Evolutionary conservation across 1,140 invertebrate species (phyloP).

Genomic region (Medauroidea extradentata): DNA sequence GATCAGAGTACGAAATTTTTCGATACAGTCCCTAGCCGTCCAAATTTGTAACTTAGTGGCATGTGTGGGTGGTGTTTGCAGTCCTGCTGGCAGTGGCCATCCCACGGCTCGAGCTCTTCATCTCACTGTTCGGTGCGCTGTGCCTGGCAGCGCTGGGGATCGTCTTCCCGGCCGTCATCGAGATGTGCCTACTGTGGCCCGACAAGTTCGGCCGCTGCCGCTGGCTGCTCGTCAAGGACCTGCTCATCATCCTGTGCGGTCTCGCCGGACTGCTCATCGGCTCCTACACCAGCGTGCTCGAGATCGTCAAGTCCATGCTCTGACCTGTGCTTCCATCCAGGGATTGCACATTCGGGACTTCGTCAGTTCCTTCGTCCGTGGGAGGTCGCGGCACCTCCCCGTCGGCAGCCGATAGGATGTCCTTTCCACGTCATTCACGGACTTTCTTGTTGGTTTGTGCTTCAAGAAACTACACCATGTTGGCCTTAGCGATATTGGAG

Average conservation of each 20-base stretch:
- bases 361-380: no score
- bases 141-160: conserved; percentile 74
- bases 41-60: no score
- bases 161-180: conserved; percentile 78
- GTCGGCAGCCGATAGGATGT: no score
- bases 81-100: conserved; percentile 68
- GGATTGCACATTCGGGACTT: no score
- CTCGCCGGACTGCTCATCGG: conserved; percentile 62
- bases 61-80: conserved; percentile 45
- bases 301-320: conserved; percentile 50
- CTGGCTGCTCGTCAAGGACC: conserved; percentile 57
- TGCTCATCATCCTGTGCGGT: conserved; percentile 62
- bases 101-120: conserved; percentile 75
- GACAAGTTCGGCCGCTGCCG: conserved; percentile 44
- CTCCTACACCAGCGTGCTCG: conserved; percentile 60
- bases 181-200: conserved; percentile 59
- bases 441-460: no score
- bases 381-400: no score
- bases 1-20: no score
- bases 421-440: no score
- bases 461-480: no score
- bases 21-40: no score
- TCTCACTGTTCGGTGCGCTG: conserved; percentile 78
- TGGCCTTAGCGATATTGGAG: no score
- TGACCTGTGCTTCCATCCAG: background rate